Evolutionary conservation across 2,113 vertebrate species (phyloP).

Genomic region (Pteruthius melanotis): DNA sequence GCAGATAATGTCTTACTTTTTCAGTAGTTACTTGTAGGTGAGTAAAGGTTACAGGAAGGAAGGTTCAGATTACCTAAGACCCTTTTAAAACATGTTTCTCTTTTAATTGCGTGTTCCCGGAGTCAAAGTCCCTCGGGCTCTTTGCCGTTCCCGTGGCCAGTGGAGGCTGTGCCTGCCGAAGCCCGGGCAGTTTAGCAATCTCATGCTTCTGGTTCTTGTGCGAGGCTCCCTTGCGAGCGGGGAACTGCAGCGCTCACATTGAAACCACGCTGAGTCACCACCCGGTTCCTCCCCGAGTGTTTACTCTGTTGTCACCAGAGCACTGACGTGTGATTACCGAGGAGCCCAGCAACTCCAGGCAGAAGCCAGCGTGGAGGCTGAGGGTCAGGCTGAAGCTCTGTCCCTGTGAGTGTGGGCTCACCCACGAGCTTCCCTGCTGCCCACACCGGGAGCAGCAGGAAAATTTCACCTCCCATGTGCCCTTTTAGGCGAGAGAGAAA

Average conservation of each 20-base stretch:
- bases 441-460: neutral
- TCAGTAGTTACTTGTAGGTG: neutral
- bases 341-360: neutral
- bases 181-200: neutral
- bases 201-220: neutral
- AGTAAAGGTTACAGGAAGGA: neutral
- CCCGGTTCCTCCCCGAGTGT: neutral
- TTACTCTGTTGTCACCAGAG: neutral
- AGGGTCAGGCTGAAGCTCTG: neutral
- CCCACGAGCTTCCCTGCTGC: accelerated
- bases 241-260: neutral
- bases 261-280: neutral
- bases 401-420: accelerated
- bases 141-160: neutral
- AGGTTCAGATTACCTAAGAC: neutral
- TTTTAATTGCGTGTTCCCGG: neutral
- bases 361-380: neutral
- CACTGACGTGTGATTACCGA: neutral
- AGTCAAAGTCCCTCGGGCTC: neutral
- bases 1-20: neutral
- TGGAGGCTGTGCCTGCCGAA: neutral
- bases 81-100: neutral
- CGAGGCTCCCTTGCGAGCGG: neutral
- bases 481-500: neutral
- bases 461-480: neutral